These are phyloP conservation scores for Alviniconcha marisindica DNA, from an alignment of 1,140 invertebrate species.

Conservation along the genomic window DNA sequence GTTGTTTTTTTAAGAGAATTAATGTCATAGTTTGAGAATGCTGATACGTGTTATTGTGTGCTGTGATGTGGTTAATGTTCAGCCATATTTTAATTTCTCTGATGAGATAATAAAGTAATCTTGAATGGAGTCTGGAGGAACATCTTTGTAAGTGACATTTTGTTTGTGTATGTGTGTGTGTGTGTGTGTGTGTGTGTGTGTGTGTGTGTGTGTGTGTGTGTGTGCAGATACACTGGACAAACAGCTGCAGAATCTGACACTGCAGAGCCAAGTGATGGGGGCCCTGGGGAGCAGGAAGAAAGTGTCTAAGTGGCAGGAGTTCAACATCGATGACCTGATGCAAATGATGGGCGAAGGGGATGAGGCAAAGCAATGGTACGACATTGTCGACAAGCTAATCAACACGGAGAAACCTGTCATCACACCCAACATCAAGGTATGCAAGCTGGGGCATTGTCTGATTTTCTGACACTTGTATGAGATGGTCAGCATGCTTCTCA, in stretches of 20 bases:
- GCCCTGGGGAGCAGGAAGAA: background rate
- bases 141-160: background rate
- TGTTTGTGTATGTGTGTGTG: background rate
- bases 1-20: background rate
- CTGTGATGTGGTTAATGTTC: too few species aligned
- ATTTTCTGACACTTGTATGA: background rate
- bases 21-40: background rate
- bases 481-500: background rate
- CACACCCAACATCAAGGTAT: conserved; percentile 45
- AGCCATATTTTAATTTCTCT: too few species aligned
- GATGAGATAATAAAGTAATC: too few species aligned
- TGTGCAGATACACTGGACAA: background rate
- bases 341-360: background rate
- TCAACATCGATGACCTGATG: conserved; percentile 33
- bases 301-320: conserved; percentile 30
- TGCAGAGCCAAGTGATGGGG: background rate
- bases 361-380: conserved; percentile 11
- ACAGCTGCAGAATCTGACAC: background rate
- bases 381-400: conserved; percentile 34
- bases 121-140: background rate
- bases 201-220: background rate
- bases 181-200: background rate
- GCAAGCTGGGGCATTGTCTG: too few species aligned
- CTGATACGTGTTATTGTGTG: too few species aligned
- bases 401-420: conserved; percentile 27